Base-by-base conservation (phyloP, 2,113 vertebrate genomes). In the Camelus bactrianus region DNA sequence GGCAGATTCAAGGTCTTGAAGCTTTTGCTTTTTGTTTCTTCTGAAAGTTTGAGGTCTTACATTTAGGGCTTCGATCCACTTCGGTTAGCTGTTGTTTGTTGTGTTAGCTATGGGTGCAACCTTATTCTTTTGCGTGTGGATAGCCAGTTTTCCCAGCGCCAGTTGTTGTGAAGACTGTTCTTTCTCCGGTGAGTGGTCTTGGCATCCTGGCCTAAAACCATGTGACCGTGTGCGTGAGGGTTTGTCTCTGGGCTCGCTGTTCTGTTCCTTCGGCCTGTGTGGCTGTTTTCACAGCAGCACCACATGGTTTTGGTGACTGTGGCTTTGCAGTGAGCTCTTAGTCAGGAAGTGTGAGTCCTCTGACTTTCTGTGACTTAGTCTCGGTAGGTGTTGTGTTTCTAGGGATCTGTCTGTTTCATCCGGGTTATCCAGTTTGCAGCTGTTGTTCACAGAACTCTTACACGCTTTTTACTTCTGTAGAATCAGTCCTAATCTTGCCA, bases 71-170 rank as follows among this genome's bases (percentile, higher is more conserved):
- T 69, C 32, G 50, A 24, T 69, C 26, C 26, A 28, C 19, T 91
- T 69, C 19, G 85, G 26, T 60, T 93, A 93, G 26, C 48, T 76
- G 52, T 65, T 77, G 1, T 19, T 15, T 28, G 20, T n/a, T 26
- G 8, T 42, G 15, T 75, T 1, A 2, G 17, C 13, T 42, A 52
- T 32, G 46, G 52, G 7, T 70, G 1, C 6, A 3, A 2, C 5
- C 64, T 65, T 22, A 65, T 42, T 26, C 48, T 42, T 92, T 26
- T 19, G 1, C 48, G 26, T 26, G 19, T 76, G 58, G 48, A 76
- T 38, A 64, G 13, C 19, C 69, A 64, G 32, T 52, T 62, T 48
- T 64, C 26, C 58, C n/a, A 62, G 19, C 0, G 14, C 35, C 46
- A 19, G 54, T 54, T 65, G n/a, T 46, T 38, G 48, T 38, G 65